Evolutionary conservation across 2,888 invertebrate genomes (phyloP).

Genomic region (Brenthis hecate): DNA sequence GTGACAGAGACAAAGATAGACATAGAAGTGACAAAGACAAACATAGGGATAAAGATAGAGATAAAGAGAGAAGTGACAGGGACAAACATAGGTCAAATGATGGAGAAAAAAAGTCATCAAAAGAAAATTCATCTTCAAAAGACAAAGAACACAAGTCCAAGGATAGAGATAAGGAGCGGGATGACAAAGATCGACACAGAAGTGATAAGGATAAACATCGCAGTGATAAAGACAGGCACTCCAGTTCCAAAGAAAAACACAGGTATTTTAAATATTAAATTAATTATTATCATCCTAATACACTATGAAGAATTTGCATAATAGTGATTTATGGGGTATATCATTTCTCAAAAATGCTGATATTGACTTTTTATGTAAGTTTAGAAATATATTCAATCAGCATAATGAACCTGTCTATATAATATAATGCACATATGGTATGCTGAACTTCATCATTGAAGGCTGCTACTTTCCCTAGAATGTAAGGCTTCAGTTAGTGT

Average conservation of each 20-base stretch:
- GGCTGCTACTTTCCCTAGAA: too few relatives aligned
- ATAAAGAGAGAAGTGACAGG: slow-evolving; percentile 55
- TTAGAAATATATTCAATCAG: too few relatives aligned
- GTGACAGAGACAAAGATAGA: slow-evolving; percentile 52
- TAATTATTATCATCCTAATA: not conserved
- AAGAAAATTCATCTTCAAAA: slow-evolving; percentile 63
- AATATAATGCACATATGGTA: too few relatives aligned
- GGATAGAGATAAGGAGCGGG: slow-evolving; percentile 49
- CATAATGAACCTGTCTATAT: too few relatives aligned
- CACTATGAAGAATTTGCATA: too few relatives aligned
- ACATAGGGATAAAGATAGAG: slow-evolving; percentile 55
- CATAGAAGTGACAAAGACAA: slow-evolving; percentile 68
- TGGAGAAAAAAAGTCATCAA: slow-evolving; percentile 58
- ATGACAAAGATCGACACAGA: slow-evolving; percentile 55
- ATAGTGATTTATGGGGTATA: too few relatives aligned
- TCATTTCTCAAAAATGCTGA: too few relatives aligned
- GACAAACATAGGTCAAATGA: slow-evolving; percentile 55
- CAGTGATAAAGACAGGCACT: slow-evolving; percentile 72
- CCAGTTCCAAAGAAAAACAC: slow-evolving; percentile 82
- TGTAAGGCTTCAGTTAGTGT: too few relatives aligned
- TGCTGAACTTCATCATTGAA: too few relatives aligned
- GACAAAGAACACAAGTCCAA: slow-evolving; percentile 78
- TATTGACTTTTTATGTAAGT: too few relatives aligned
- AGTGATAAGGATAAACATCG: slow-evolving; percentile 71
- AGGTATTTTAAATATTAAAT: slow-evolving; percentile 53